Evolutionary conservation across 2,888 invertebrate genomes (phyloP).

Genomic region (Thumatha senex): DNA sequence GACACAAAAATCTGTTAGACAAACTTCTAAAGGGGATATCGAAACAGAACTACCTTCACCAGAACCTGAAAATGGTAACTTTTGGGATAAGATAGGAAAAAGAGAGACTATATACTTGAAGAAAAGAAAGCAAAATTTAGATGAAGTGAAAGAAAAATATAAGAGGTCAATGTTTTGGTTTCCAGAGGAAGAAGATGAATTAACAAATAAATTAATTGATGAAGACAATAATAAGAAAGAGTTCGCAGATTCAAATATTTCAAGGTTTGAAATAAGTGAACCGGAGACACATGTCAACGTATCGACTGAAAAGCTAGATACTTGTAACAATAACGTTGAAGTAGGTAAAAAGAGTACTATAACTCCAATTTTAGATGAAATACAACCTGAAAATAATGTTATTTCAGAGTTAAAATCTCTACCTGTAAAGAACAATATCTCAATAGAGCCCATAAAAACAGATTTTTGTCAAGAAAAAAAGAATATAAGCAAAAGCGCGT

Average conservation of each 20-base stretch:
- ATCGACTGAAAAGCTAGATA: background rate
- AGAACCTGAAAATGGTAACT: conserved; percentile 80
- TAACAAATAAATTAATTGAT: background rate
- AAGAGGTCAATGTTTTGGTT: conserved; percentile 67
- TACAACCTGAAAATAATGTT: background rate
- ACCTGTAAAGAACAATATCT: background rate
- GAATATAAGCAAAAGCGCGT: conserved; percentile 31
- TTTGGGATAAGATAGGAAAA: conserved; percentile 86
- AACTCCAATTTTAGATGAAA: background rate
- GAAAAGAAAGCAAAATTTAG: conserved; percentile 79
- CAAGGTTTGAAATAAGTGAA: background rate
- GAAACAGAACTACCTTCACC: conserved; percentile 52
- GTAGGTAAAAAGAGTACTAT: background rate
- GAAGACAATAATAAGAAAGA: background rate
- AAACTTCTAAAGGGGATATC: conserved; percentile 38
- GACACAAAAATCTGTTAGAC: conserved; percentile 42
- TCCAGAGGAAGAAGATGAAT: conserved; percentile 52
- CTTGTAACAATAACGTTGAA: background rate
- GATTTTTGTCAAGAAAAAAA: conserved; percentile 9
- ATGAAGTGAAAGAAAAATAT: conserved; percentile 65
- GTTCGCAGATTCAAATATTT: background rate
- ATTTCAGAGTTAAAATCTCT: background rate
- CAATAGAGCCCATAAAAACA: background rate
- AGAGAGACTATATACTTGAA: conserved; percentile 86
- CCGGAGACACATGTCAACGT: background rate